A percentile compares a stretch with the other conserved stretches of the same genome.
phyloP scores from a whole-genome alignment of 2,888 invertebrate genomes.

The Adela reaumurella region DNA sequence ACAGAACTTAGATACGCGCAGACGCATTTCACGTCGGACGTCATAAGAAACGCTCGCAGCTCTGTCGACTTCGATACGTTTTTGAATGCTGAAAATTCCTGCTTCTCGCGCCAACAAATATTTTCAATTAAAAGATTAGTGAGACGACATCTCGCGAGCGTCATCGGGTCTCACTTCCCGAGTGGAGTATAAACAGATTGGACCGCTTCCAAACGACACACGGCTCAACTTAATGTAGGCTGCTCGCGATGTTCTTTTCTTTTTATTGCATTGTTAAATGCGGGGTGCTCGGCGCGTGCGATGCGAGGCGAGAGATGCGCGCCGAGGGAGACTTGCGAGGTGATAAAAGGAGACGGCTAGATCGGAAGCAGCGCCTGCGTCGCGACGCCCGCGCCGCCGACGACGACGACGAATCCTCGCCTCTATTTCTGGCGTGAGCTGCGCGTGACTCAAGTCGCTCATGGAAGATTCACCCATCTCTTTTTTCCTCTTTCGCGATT shows the following conservation, averaged over 20 bases:
- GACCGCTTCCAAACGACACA: slow-evolving; percentile 50
- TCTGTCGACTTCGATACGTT: too few species aligned
- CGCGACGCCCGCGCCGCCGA: slow-evolving; percentile 42
- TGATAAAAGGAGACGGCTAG: slow-evolving; percentile 19
- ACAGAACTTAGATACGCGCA: too few species aligned
- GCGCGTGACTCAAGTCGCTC: neutral
- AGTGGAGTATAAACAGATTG: slow-evolving; percentile 26
- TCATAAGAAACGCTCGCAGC: too few species aligned
- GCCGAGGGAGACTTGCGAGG: neutral
- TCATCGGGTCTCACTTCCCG: neutral
- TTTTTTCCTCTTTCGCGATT: neutral
- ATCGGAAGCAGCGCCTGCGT: slow-evolving; percentile 38
- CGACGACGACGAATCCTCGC: slow-evolving; percentile 15
- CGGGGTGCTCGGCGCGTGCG: slow-evolving; percentile 23
- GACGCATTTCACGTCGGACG: too few species aligned
- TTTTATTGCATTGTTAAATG: slow-evolving; percentile 54
- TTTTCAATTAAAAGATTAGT: neutral
- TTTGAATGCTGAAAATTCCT: too few species aligned
- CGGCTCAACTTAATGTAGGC: slow-evolving; percentile 50
- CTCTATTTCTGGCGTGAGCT: neutral
- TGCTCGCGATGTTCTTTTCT: slow-evolving; percentile 48
- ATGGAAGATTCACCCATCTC: neutral
- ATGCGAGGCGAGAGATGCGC: slow-evolving; percentile 28
- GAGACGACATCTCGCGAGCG: neutral
- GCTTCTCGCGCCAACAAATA: neutral